phyloP scores from a whole-genome alignment of 2,797 vertebrate species.

The Mormyrops attenuatus region DNA sequence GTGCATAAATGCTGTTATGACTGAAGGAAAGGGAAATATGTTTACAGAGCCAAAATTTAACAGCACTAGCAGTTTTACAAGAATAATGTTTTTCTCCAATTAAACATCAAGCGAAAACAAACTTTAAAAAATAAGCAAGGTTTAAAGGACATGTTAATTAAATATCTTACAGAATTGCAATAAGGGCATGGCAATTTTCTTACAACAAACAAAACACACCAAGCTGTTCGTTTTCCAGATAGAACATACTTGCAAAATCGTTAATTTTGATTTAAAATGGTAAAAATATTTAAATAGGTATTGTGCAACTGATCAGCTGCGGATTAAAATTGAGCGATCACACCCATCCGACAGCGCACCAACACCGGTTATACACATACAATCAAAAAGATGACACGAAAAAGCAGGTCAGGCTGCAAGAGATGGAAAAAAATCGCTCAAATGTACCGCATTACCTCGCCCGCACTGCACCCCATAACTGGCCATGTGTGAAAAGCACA shows the following conservation, averaged over 20 bases:
- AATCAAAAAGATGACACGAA: neutral
- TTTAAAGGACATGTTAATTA: neutral
- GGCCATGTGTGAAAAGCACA: neutral
- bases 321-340: neutral
- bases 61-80: neutral
- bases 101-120: neutral
- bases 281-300: neutral
- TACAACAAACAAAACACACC: neutral
- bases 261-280: neutral
- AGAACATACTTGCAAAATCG: neutral
- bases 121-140: neutral
- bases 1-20: neutral
- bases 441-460: neutral
- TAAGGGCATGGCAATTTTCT: neutral
- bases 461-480: neutral
- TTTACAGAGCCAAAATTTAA: neutral
- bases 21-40: neutral
- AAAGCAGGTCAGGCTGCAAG: neutral
- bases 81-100: neutral
- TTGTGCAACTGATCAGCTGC: neutral
- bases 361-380: neutral
- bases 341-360: neutral
- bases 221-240: neutral
- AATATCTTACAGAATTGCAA: neutral
- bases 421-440: neutral